A percentile compares a stretch with the other conserved stretches of the same genome.
Conservation (phyloP, 2,888 invertebrate genomes). For the Pimpla rufipes region DNA sequence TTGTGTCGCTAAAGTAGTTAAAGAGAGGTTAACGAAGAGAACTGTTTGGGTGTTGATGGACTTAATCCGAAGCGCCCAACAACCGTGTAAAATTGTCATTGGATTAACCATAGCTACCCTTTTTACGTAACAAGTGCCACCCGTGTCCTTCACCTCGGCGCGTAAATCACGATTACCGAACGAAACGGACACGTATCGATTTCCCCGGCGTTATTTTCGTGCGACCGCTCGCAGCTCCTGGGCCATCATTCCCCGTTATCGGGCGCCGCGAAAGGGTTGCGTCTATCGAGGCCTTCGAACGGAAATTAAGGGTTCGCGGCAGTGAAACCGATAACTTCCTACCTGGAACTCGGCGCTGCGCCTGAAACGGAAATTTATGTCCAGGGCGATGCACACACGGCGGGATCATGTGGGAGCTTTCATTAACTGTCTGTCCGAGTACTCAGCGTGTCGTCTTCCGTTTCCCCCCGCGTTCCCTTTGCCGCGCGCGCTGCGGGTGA, state of each 20-base stretch:
- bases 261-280: conserved; percentile 8
- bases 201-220: background rate
- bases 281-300: conserved; percentile 60
- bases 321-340: conserved; percentile 55
- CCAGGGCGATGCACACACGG: conserved; percentile 53
- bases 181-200: conserved; percentile 33
- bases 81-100: no score
- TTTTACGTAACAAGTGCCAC: background rate
- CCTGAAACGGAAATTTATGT: conserved; percentile 66
- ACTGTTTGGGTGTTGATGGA: no score
- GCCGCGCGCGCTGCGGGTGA: background rate
- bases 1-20: no score
- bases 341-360: conserved; percentile 45
- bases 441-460: conserved; percentile 21
- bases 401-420: conserved; percentile 52
- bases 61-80: no score
- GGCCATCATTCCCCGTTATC: background rate
- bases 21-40: no score
- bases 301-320: conserved; percentile 66
- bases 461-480: conserved; percentile 6
- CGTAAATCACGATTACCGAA: conserved; percentile 2
- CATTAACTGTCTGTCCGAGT: conserved; percentile 67
- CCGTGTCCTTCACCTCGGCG: background rate
- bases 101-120: no score
- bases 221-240: background rate